phyloP scores from a whole-genome alignment of 2,113 vertebrate species.

The Prunella himalayana region DNA sequence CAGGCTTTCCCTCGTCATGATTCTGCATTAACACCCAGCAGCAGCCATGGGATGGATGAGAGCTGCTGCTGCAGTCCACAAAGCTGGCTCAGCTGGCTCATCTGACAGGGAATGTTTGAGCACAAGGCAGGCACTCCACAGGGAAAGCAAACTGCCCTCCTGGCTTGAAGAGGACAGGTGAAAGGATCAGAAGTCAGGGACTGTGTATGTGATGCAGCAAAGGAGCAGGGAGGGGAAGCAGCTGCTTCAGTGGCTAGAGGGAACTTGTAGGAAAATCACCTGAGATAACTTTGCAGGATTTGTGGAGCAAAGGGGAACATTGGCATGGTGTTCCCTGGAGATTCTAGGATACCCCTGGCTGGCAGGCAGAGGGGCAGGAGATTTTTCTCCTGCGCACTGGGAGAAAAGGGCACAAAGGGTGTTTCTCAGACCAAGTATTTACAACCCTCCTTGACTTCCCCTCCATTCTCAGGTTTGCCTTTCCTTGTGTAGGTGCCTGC shows the following conservation, averaged over 20 bases:
- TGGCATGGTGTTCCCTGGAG: neutral
- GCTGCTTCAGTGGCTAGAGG: neutral
- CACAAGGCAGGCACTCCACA: neutral
- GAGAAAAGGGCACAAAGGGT: neutral
- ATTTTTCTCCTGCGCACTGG: neutral
- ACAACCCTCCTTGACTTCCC: neutral
- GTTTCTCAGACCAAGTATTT: neutral
- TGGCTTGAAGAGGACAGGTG: neutral
- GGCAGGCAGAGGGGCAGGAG: neutral
- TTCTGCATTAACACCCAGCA: neutral
- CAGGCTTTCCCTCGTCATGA: neutral
- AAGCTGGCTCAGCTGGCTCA: neutral
- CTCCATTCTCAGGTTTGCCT: neutral
- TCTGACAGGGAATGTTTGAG: neutral
- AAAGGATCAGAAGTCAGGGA: neutral
- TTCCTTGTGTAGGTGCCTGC: accelerated
- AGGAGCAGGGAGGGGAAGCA: neutral
- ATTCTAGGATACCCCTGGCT: neutral
- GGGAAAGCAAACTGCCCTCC: neutral
- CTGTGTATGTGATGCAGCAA: neutral
- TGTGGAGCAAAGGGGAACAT: neutral
- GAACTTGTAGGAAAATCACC: neutral
- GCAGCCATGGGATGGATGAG: neutral
- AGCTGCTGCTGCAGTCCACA: neutral
- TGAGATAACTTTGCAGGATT: neutral